Evolutionary conservation across 2,113 vertebrate species (phyloP).

Genomic region (Prionailurus viverrinus): DNA sequence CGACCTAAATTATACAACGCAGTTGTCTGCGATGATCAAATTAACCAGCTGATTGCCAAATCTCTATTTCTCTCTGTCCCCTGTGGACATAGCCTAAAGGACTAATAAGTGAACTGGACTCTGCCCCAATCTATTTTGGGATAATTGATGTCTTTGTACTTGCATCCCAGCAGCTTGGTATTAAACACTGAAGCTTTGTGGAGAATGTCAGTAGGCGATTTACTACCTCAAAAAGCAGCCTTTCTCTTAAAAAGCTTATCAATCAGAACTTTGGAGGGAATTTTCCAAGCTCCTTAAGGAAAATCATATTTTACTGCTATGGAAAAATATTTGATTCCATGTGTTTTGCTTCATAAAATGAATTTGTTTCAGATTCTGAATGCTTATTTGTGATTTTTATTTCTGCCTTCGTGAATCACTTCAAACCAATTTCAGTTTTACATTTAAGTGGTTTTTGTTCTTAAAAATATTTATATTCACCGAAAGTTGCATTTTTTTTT

Average conservation of each 20-base stretch:
- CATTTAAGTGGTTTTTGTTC: conserved; percentile 18
- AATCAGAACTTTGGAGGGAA: conserved; percentile 70
- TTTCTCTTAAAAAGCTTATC: conserved; percentile 73
- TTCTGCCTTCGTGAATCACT: conserved; percentile 25
- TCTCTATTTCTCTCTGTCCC: conserved; percentile 71
- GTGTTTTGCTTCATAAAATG: conserved; percentile 57
- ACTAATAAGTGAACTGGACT: conserved; percentile 80
- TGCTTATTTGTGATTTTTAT: conserved; percentile 50
- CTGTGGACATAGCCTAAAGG: conserved; percentile 78
- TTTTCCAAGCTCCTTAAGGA: conserved; percentile 62
- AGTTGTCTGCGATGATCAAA: conserved; percentile 82
- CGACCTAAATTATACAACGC: conserved; percentile 80
- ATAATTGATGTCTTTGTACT: conserved; percentile 84
- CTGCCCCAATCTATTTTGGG: conserved; percentile 78
- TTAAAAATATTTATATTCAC: conserved; percentile 42
- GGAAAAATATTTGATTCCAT: conserved; percentile 62
- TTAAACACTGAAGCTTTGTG: conserved; percentile 84
- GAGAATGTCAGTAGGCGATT: conserved; percentile 74
- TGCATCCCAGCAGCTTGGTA: conserved; percentile 65
- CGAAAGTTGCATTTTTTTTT: background rate
- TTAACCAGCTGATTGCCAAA: conserved; percentile 83
- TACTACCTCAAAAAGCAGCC: conserved; percentile 70
- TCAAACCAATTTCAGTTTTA: conserved; percentile 47
- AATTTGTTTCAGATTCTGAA: conserved; percentile 52
- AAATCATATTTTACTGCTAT: conserved; percentile 63